Conservation (phyloP, 2,888 invertebrate species). For the Latheticus oryzae region DNA sequence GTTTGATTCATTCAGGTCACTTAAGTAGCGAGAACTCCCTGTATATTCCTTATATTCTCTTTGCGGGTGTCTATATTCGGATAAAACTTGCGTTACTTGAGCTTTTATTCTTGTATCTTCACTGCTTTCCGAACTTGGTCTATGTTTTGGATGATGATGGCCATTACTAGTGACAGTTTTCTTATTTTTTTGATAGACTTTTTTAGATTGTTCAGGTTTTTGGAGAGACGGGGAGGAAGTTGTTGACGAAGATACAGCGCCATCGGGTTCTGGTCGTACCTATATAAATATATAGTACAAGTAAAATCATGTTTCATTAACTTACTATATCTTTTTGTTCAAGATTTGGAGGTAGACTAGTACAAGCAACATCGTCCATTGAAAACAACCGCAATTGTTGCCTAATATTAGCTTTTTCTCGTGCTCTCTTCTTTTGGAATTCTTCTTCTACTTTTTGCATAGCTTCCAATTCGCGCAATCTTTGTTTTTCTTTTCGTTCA, state of each 20-base stretch:
- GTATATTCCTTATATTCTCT: slow-evolving; percentile 69
- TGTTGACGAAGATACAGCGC: slow-evolving; percentile 72
- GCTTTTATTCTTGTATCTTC: slow-evolving; percentile 65
- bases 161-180: slow-evolving; percentile 44
- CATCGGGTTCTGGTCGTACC: slow-evolving; percentile 78
- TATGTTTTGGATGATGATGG: slow-evolving; percentile 43
- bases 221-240: slow-evolving; percentile 68
- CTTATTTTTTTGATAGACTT: slow-evolving; percentile 45
- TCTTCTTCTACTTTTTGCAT: slow-evolving; percentile 89
- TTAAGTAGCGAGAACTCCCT: slow-evolving; percentile 54
- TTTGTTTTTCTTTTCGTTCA: slow-evolving; percentile 80
- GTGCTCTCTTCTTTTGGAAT: slow-evolving; percentile 84
- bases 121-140: slow-evolving; percentile 49
- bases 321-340: slow-evolving; percentile 57
- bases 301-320: no score
- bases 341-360: slow-evolving; percentile 69
- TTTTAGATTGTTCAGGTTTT: slow-evolving; percentile 39
- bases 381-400: slow-evolving; percentile 80
- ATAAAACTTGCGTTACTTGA: slow-evolving; percentile 69
- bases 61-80: slow-evolving; percentile 68
- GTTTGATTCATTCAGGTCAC: slow-evolving; percentile 48
- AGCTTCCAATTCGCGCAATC: slow-evolving; percentile 81
- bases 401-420: slow-evolving; percentile 79
- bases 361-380: slow-evolving; percentile 70
- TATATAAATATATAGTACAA: no score